phyloP scores from a whole-genome alignment of 2,113 vertebrate genomes.

The Nipponia nippon region DNA sequence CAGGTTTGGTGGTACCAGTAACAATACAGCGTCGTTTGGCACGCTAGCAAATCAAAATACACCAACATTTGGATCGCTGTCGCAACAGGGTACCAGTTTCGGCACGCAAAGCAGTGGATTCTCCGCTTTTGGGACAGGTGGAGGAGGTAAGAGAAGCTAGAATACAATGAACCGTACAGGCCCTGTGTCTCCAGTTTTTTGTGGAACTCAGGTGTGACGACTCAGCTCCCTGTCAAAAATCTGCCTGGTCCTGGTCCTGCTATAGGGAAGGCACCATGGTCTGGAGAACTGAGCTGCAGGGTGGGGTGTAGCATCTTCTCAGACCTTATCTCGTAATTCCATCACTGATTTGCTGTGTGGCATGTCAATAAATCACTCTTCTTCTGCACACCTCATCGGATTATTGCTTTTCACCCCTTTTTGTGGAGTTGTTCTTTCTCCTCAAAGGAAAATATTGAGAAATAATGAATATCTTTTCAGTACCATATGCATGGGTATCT shows the following conservation, averaged over 20 bases:
- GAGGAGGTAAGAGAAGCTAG: constrained; percentile 69
- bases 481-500: neutral
- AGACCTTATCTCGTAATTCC: neutral
- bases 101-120: constrained; percentile 81
- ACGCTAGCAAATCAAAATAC: constrained; percentile 82
- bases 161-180: neutral
- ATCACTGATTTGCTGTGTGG: neutral
- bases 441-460: neutral
- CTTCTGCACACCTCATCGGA: neutral
- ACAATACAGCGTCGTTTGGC: constrained; percentile 80
- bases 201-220: neutral
- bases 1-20: constrained; percentile 86
- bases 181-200: neutral
- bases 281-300: neutral
- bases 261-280: neutral
- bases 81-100: constrained; percentile 82
- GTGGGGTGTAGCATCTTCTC: neutral
- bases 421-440: neutral
- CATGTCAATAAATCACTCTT: neutral
- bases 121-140: constrained; percentile 82
- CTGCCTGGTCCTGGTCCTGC: neutral
- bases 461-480: neutral
- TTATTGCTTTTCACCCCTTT: neutral
- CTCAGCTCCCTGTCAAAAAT: neutral
- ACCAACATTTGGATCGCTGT: constrained; percentile 83